Percentiles rank a stretch among this genome's conserved stretches.
These are phyloP conservation scores for Agrypnus murinus DNA, from an alignment of 2,888 invertebrate species.

Conservation along the genomic window DNA sequence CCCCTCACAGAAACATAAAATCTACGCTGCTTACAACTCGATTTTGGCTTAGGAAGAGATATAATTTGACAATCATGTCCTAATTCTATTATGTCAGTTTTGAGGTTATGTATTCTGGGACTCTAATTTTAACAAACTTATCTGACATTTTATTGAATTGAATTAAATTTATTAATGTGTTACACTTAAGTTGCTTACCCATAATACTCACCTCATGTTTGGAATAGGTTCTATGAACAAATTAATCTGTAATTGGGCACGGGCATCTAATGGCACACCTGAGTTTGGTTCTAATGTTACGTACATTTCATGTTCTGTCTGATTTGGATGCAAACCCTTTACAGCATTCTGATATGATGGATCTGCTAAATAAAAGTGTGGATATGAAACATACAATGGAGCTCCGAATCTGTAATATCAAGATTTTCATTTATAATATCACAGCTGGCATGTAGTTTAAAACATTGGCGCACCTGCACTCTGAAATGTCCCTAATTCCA, in stretches of 20 bases:
- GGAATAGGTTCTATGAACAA: constrained; percentile 74
- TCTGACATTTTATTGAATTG: too few species aligned
- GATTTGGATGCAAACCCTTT: constrained; percentile 79
- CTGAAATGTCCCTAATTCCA: constrained; percentile 83
- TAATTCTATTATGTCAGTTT: too few species aligned
- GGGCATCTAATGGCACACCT: constrained; percentile 84
- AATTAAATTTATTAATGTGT: too few species aligned
- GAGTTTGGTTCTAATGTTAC: constrained; percentile 83
- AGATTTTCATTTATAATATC: background rate
- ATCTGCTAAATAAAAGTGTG: constrained; percentile 87
- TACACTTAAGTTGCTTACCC: too few species aligned
- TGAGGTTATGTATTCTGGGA: too few species aligned
- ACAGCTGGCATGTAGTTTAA: constrained; percentile 16
- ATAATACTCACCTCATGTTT: constrained; percentile 74
- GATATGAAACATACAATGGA: constrained; percentile 88
- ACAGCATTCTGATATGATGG: constrained; percentile 77
- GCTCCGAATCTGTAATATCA: constrained; percentile 77
- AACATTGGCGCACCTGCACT: constrained; percentile 75
- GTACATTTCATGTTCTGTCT: constrained; percentile 78
- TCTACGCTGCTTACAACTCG: too few species aligned
- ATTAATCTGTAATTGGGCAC: constrained; percentile 87
- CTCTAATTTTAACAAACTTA: too few species aligned
- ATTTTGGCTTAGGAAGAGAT: too few species aligned
- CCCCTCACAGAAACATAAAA: too few species aligned
- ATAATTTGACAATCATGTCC: too few species aligned